Conservation (phyloP, 2,888 invertebrate genomes). For the Baccha elongata region DNA sequence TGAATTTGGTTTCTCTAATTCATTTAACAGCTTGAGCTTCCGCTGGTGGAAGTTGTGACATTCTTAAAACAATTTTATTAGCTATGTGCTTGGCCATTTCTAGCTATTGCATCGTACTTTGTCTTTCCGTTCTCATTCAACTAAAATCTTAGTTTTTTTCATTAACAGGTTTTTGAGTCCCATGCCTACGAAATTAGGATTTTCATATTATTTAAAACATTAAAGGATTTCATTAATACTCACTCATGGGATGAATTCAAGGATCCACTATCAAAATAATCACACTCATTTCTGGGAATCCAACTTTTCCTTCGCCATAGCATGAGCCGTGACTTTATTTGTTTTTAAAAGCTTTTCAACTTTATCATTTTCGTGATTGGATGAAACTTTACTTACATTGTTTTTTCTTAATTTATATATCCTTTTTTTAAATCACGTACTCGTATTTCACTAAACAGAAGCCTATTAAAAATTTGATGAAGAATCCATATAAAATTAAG, state of each 20-base stretch:
- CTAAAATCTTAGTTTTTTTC: slow-evolving; percentile 91
- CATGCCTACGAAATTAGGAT: slow-evolving; percentile 86
- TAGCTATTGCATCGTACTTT: slow-evolving; percentile 97
- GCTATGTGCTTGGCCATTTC: slow-evolving; percentile 97
- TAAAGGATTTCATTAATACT: slow-evolving; percentile 77
- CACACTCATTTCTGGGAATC: slow-evolving; percentile 92
- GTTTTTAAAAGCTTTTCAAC: background rate
- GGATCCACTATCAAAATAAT: slow-evolving; percentile 97
- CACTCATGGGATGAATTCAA: slow-evolving; percentile 95
- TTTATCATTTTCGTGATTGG: too few relatives aligned
- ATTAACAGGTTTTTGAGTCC: slow-evolving; percentile 91
- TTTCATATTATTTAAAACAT: too few relatives aligned
- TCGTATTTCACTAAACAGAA: too few relatives aligned
- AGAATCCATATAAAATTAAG: too few relatives aligned
- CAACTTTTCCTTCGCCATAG: slow-evolving; percentile 97
- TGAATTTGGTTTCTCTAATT: slow-evolving; percentile 93
- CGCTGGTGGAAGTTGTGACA: slow-evolving; percentile 95
- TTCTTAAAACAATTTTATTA: slow-evolving; percentile 98
- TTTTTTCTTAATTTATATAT: too few relatives aligned
- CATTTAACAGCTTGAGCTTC: slow-evolving; percentile 95
- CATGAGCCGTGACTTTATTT: slow-evolving; percentile 84
- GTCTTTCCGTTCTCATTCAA: slow-evolving; percentile 96
- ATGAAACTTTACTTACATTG: too few relatives aligned
- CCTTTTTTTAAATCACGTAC: too few relatives aligned
- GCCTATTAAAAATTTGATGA: too few relatives aligned